Conservation (phyloP, 2,797 vertebrate genomes). For the Dicrostonyx torquatus region DNA sequence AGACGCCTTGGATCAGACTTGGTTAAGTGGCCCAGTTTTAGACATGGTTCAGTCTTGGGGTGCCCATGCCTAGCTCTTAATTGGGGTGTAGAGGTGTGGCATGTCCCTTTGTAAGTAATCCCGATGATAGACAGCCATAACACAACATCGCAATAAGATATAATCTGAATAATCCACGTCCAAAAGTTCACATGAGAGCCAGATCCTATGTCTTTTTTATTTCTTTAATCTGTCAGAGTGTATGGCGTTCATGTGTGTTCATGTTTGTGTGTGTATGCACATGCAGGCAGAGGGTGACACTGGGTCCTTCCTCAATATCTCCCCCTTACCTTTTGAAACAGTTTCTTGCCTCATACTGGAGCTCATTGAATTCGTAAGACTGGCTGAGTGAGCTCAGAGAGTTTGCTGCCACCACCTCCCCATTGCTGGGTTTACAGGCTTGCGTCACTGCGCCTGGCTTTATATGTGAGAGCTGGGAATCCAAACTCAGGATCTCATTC, state of each 20-base stretch:
- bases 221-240: not conserved
- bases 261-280: not conserved
- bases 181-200: not conserved
- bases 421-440: not conserved
- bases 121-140: rapidly evolving
- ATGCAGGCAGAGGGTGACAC: not conserved
- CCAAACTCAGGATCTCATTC: not conserved
- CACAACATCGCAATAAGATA: not conserved
- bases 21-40: not conserved
- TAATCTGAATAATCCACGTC: not conserved
- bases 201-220: not conserved
- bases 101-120: not conserved
- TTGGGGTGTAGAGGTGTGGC: not conserved
- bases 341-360: not conserved
- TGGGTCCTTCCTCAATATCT: not conserved
- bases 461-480: not conserved
- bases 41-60: not conserved
- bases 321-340: not conserved
- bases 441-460: not conserved
- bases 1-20: not conserved
- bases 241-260: not conserved
- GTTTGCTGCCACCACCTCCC: too few relatives aligned
- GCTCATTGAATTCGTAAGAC: not conserved
- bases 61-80: not conserved
- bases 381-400: not conserved